Evolutionary conservation across 2,113 vertebrate species (phyloP), one percentile per base, ranked within the genome.

Genomic region (Xiphophorus couchianus): DNA sequence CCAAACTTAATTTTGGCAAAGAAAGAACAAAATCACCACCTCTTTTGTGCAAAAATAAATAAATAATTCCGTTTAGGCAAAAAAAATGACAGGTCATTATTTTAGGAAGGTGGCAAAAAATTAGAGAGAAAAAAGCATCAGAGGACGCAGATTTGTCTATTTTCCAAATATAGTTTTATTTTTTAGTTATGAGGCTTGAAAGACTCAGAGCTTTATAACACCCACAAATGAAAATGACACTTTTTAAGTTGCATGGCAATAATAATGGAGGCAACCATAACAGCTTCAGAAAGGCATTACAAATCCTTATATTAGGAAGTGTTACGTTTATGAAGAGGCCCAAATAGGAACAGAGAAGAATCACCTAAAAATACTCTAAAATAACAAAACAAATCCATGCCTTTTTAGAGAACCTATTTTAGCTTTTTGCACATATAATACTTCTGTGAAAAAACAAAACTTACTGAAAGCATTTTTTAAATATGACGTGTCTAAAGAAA

Each of bases 171-270:
- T 58, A 58, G 22, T 11, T 58, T 58, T 25, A 48, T 19, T n/a
- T 8, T 58, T 10, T 58, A 25, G 22, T 9, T n/a, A 25, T 58
- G 22, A 22, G 7, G 25, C 3, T 25, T 25, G 9, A 58, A 58
- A 58, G 48, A 22, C 22, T 54, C 22, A 8, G 48, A 19, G 7
- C 51, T 58, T 58, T 58, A 25, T 10, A 58, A n/a, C 25, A 51
- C 58, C 78, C 71, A 79, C 66, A 17, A 80, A 81, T 82, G 68
- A 74, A 84, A 84, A 79, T 7, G 5, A 19, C 44, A 48, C 17
- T 48, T 5, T 3, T 44, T 44, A 48, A 19, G 17, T 51, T 78
- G 73, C 70, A 71, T 31, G 31, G 60, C 54, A 75, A 74, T 72
- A 68, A 83, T 27, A 69, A 66, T 31, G 15, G 28, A 3, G 39